Base-by-base conservation (phyloP, 2,113 vertebrate genomes). In the Dolichallabes microphthalmus region DNA sequence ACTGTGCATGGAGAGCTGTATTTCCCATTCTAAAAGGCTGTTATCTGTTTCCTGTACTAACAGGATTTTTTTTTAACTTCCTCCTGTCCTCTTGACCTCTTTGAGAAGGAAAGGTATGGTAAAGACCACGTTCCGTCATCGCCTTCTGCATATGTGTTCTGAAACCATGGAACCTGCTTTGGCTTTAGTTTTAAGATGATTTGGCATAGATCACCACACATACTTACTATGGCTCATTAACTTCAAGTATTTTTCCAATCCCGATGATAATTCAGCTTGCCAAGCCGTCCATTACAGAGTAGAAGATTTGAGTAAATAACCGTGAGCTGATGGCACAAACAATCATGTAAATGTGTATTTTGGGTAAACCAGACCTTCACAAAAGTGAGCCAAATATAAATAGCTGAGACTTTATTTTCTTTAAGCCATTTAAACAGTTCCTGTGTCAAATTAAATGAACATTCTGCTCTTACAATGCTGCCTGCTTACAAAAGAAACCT, bases 361-460 rank as follows among this genome's bases (percentile, higher is more conserved):
- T 39, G 80, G 85, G 71, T 82, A 86, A 82, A 86, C 30, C 79
- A 82, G 76, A 76, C 68, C 71, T 50, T 74, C 71, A 81, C 57
- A 74, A 75, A 75, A 74, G 80, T 27, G 39, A 57, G 78, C 85
- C 85, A 86, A 63, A 82, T 86, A 73, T 75, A 83, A 68, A 61
- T 79, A 74, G 79, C 60, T 32, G 60, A 85, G 60, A 74, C 68
- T 85, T 85, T 85, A 82, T 82, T 87, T 74, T 71, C 78, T 85
- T 88, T 80, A 80, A 74, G 74, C 12, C 25, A 82, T 77, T 83
- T 82, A 85, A 86, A 82, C 27, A 6, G 64, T 86, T 86, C 78
- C 80, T 61, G 86, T 90, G 92, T 90, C 90, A 92, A 89, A 93
- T 93, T 91, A 93, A 94, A 93, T 91, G 89, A 87, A 88, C 90